Percentiles rank a stretch among this genome's conserved stretches.
phyloP scores from a whole-genome alignment of 2,888 invertebrate species.

The Stenodema calcarata region DNA sequence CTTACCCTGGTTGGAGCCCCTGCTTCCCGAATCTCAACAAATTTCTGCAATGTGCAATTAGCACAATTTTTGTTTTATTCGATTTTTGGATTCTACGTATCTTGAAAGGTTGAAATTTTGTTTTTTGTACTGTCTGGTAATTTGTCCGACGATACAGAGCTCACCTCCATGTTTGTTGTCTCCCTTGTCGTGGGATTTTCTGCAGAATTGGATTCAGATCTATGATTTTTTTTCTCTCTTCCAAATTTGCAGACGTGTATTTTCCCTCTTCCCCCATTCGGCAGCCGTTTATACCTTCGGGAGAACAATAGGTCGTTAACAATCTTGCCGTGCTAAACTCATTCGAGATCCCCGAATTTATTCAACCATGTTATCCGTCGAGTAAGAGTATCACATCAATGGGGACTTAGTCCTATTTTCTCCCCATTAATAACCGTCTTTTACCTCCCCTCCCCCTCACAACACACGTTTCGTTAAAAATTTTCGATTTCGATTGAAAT shows the following conservation, averaged over 20 bases:
- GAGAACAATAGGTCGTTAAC: conserved; percentile 29
- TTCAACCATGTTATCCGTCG: conserved; percentile 23
- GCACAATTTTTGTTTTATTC: no score
- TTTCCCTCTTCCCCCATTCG: conserved; percentile 4
- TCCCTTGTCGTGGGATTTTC: neutral
- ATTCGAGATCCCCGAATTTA: conserved; percentile 7
- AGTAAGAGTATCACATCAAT: neutral
- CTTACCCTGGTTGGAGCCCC: no score
- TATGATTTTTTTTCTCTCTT: neutral
- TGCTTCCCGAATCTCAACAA: no score
- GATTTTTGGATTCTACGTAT: no score
- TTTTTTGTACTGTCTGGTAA: no score
- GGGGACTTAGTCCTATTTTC: conserved; percentile 8
- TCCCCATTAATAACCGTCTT: neutral
- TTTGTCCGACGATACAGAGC: no score
- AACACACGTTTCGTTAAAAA: neutral
- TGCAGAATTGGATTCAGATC: neutral
- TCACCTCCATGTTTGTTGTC: no score
- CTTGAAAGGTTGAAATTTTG: no score
- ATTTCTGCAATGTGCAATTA: no score
- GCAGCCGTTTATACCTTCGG: neutral
- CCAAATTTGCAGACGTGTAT: conserved; percentile 15
- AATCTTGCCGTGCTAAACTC: conserved; percentile 6
- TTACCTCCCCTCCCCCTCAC: neutral
- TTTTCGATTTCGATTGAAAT: neutral